These are phyloP conservation scores for Nesidiocoris tenuis DNA, from an alignment of 2,888 invertebrate species.

Conservation along the genomic window DNA sequence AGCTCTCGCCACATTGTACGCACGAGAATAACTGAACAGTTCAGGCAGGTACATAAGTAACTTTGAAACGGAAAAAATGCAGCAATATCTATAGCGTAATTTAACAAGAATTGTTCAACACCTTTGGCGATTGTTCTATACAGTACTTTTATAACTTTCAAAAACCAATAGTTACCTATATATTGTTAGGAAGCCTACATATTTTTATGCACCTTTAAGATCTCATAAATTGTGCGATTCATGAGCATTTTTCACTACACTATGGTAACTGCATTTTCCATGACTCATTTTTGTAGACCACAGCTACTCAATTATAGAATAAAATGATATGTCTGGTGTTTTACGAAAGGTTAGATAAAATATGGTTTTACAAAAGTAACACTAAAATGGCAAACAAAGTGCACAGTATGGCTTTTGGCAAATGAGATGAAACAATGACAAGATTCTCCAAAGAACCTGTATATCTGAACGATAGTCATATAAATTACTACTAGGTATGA, in stretches of 20 bases:
- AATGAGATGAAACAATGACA: neutral
- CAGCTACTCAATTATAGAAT: conserved; percentile 3
- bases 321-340: conserved; percentile 21
- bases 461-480: neutral
- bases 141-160: conserved; percentile 19
- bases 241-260: conserved; percentile 34
- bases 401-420: neutral
- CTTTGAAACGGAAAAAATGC: conserved; percentile 12
- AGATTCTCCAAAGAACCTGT: neutral
- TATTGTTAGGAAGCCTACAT: conserved; percentile 38
- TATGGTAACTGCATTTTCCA: conserved; percentile 16
- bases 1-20: too few relatives aligned
- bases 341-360: neutral
- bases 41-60: neutral
- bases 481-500: neutral
- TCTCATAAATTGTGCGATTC: conserved; percentile 27
- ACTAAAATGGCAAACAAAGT: neutral
- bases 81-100: conserved; percentile 30
- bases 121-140: conserved; percentile 28
- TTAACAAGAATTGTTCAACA: conserved; percentile 35
- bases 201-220: conserved; percentile 24
- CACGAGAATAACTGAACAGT: too few relatives aligned
- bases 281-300: neutral
- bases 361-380: neutral
- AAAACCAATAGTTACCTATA: conserved; percentile 11